Conservation (phyloP, 2,888 invertebrate genomes). For the Cancer borealis region DNA sequence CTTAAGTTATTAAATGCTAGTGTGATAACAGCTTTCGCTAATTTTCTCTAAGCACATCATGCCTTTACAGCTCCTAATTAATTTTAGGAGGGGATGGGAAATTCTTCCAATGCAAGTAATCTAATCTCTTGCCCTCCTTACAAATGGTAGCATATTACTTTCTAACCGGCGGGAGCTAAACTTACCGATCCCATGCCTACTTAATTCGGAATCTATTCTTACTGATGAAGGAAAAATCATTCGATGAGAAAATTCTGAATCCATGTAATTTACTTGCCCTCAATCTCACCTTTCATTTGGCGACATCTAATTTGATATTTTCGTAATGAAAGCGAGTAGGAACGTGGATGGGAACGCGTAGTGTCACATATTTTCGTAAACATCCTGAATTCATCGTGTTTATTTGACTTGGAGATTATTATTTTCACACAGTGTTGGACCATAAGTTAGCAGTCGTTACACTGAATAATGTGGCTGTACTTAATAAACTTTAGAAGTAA, state of each 20-base stretch:
- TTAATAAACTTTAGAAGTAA: neutral
- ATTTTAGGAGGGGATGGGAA: neutral
- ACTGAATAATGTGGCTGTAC: neutral
- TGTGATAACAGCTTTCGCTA: neutral
- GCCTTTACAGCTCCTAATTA: neutral
- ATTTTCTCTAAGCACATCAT: neutral
- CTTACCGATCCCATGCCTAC: conserved; percentile 55
- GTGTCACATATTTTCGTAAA: conserved; percentile 57
- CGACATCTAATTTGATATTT: conserved; percentile 70
- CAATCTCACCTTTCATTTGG: conserved; percentile 70
- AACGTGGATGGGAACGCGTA: conserved; percentile 22
- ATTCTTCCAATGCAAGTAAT: neutral
- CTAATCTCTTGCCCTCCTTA: neutral
- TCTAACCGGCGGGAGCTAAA: conserved; percentile 3
- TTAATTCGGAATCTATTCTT: conserved; percentile 56
- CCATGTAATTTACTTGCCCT: conserved; percentile 68
- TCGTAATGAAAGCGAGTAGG: conserved; percentile 63
- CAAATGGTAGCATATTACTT: conserved; percentile 17
- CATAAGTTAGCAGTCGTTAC: neutral
- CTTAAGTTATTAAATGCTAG: neutral
- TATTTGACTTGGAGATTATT: neutral
- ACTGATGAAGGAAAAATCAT: conserved; percentile 52
- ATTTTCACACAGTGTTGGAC: too few relatives aligned
- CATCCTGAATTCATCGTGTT: conserved; percentile 48
- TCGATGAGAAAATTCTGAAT: conserved; percentile 33